Percentiles rank a stretch among this genome's conserved stretches.
phyloP scores from a whole-genome alignment of 2,113 vertebrate genomes.

The Cinclus mexicanus region DNA sequence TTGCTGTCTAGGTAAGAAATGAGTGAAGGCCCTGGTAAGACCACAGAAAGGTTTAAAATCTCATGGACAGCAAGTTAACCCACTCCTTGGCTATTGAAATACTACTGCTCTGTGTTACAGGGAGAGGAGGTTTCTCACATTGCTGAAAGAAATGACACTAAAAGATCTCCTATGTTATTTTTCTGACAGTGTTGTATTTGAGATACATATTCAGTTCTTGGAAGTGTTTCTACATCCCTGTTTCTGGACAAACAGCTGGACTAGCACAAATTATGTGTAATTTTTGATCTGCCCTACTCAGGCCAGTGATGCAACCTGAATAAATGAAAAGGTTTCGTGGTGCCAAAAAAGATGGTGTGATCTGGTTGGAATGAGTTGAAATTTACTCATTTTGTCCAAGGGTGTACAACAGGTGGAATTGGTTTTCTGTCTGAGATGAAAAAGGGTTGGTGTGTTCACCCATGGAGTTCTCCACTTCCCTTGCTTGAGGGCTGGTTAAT shows the following conservation, averaged over 20 bases:
- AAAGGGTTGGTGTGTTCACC: neutral
- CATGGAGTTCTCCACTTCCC: neutral
- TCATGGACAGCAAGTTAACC: neutral
- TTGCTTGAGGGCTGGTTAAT: neutral
- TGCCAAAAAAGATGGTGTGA: neutral
- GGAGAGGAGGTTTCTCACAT: neutral
- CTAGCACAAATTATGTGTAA: neutral
- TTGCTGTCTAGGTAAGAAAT: neutral
- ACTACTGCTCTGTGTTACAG: neutral
- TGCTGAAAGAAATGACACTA: neutral
- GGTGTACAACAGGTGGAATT: neutral
- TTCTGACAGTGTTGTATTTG: neutral
- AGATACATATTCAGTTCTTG: neutral
- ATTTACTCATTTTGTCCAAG: neutral
- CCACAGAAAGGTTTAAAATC: neutral
- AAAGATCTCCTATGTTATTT: neutral
- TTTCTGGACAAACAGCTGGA: neutral
- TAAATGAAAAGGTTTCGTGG: neutral
- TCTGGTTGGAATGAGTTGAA: neutral
- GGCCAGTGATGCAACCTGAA: neutral
- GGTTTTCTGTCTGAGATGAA: neutral
- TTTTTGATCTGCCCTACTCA: neutral
- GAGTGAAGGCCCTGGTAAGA: neutral
- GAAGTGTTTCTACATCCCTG: neutral
- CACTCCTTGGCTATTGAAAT: neutral